A percentile compares a stretch with the other conserved stretches of the same genome.
phyloP scores from a whole-genome alignment of 2,797 vertebrate genomes.

The Neosilurus mollespiculum region DNA sequence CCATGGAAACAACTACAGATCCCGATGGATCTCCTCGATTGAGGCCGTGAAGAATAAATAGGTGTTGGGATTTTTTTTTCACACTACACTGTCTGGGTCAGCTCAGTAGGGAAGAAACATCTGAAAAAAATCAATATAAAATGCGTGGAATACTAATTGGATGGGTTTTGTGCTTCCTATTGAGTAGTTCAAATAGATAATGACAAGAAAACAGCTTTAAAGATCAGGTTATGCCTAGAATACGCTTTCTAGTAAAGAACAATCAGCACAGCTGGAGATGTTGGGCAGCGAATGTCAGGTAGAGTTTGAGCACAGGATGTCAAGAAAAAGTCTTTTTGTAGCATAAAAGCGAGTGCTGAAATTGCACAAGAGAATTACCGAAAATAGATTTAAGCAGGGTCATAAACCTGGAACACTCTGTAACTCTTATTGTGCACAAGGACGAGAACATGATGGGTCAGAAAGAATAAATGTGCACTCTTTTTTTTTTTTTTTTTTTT shows the following conservation, averaged over 20 bases:
- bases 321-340: not conserved
- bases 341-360: constrained; percentile 3
- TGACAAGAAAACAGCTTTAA: constrained; percentile 23
- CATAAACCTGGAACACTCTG: constrained; percentile 12
- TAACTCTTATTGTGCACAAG: constrained; percentile 21
- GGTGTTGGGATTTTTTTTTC: constrained; percentile 13
- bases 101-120: constrained; percentile 23
- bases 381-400: constrained; percentile 27
- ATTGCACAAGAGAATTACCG: constrained; percentile 19
- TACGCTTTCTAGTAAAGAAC: not conserved
- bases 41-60: constrained; percentile 54
- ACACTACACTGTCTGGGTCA: constrained; percentile 48
- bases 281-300: not conserved
- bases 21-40: constrained; percentile 51
- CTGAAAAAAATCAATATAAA: constrained; percentile 30
- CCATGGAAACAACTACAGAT: constrained; percentile 72
- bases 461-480: not conserved
- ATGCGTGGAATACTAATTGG: constrained; percentile 21
- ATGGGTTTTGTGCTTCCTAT: not conserved
- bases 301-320: not conserved
- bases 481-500: not conserved
- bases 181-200: constrained; percentile 19
- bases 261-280: not conserved
- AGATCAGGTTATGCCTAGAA: not conserved
- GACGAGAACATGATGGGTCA: constrained; percentile 11